Evolutionary conservation across 2,888 invertebrate genomes (phyloP), one percentile per base, ranked within the genome.

Genomic region (Dioctria rufipes): DNA sequence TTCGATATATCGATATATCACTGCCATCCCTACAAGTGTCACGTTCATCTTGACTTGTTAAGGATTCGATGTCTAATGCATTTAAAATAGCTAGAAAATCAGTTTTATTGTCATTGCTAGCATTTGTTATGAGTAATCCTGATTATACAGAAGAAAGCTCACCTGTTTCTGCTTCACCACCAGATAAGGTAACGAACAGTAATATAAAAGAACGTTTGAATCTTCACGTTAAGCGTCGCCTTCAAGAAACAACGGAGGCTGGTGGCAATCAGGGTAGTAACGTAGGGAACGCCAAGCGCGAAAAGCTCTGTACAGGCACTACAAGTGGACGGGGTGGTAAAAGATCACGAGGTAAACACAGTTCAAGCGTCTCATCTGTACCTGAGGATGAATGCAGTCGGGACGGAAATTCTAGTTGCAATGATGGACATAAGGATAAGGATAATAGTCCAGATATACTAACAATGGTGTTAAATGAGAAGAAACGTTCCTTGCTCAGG

Each of bases 121-220:
- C 25, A 25, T 25, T 25, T 25, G 6, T 58, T 11, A 75, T 75
- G 75, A 61, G 43, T 25, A 75, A 13, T 40, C 8, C 9, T 37
- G 77, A 80, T n/a, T 67, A 75, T 61, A 11, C 63, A 6, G 81
- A 80, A 42, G 65, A 49, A 3, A 77, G 43, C 9, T 63, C 81
- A 3, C 69, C 78, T 2, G 25, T 51, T 3, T 65, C 80, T 9
- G 46, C 66, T 6, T 60, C 63, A 39, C 42, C 85, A 82, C 25
- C 83, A 80, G 61, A 84, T 80, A 65, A 85, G 84, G 25, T 75
- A 0, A 78, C 81, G 46, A 80, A 84, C 83, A 83, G 83, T 13
- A 85, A 87, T 66, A 89, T 88, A 5, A 88, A 87, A 80, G 88
- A 88, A 13, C 86, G 87, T 0, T 80, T 89, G 3, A 87, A 88